Base-by-base conservation (phyloP, 2,888 invertebrate species). In the Ichneumoninae sp. region DNA sequence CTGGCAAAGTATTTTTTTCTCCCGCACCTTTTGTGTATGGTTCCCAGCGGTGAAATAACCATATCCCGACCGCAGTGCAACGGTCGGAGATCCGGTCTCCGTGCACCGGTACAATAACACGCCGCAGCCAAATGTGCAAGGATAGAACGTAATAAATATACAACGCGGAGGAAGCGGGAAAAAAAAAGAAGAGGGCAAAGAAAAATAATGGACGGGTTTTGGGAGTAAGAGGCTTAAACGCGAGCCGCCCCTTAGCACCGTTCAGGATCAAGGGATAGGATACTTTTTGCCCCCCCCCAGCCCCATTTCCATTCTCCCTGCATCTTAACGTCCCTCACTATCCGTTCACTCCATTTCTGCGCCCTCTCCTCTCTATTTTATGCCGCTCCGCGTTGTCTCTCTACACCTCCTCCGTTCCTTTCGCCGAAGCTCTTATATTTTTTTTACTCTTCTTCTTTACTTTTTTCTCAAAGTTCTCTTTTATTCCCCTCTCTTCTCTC, bases 21-120 rank as follows among this genome's bases (percentile, higher is more conserved):
- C 10, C 40, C 83, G 74, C 85, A 82, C 85, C 80, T 47, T 86
- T 54, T 22, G 54, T 54, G 75, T 79, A 87, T 86, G 83, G 78
- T 76, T 86, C 87, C 82, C 86, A 33, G 22, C 76, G 83, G 89
- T 81, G 83, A 73, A 86, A 86, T 89, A 89, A 88, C 85, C 85
- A 75, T 74, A 74, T 74, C 63, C 76, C 81, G 77, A 80, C 86
- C 85, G 86, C 87, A 87, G 87, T 89, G 85, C 50, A 57, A 87
- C 81, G 50, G 73, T 54, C 13, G 52, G 33, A 52, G 33, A 52
- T n/a, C 52, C 16, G 52, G n/a, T 8, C 87, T 84, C 87, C 85
- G 86, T 89, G 86, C 79, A 84, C 66, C 66, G 44, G 33, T 60
- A 36, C 70, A 47, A 33, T 40, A 44, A 40, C 57, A 19, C 50